Evolutionary conservation across 2,797 vertebrate species (phyloP).

Genomic region (Galaxias olidus): DNA sequence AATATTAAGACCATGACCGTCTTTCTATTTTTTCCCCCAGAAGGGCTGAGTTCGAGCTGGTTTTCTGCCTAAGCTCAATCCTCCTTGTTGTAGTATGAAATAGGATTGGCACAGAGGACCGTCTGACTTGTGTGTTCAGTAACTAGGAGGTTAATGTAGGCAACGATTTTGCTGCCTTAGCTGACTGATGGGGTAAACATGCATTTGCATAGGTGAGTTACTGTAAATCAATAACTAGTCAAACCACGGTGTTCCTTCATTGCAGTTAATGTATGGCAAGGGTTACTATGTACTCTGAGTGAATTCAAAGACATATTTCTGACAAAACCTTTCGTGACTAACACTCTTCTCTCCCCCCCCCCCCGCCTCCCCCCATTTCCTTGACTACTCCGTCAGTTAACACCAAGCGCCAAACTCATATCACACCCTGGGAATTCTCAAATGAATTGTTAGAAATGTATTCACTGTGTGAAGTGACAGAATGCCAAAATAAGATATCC

Average conservation of each 20-base stretch:
- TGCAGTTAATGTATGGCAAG: no score
- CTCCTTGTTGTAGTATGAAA: conserved; percentile 57
- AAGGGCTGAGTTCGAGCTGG: conserved; percentile 41
- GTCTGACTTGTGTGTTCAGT: conserved; percentile 43
- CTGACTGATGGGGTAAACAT: conserved; percentile 47
- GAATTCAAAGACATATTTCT: no score
- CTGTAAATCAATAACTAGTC: conserved; percentile 49
- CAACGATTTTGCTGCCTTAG: conserved; percentile 42
- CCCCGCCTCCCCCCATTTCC: no score
- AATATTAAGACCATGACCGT: conserved; percentile 45
- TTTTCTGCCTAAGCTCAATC: conserved; percentile 57
- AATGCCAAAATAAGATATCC: conserved; percentile 9
- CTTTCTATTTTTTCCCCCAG: conserved; percentile 35
- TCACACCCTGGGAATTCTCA: conserved; percentile 8
- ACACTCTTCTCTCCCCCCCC: no score
- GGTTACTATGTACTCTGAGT: no score
- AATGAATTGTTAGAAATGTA: conserved; percentile 16
- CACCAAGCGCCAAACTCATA: conserved; percentile 3
- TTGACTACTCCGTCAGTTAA: conserved; percentile 2
- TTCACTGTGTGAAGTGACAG: conserved; percentile 14
- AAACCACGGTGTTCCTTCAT: conserved; percentile 2
- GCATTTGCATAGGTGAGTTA: conserved; percentile 40
- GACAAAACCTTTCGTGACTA: no score
- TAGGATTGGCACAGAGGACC: conserved; percentile 50
- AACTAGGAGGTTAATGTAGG: conserved; percentile 42